Conservation (phyloP, 2,797 vertebrate genomes). For the Arrhamphus sclerolepis region DNA sequence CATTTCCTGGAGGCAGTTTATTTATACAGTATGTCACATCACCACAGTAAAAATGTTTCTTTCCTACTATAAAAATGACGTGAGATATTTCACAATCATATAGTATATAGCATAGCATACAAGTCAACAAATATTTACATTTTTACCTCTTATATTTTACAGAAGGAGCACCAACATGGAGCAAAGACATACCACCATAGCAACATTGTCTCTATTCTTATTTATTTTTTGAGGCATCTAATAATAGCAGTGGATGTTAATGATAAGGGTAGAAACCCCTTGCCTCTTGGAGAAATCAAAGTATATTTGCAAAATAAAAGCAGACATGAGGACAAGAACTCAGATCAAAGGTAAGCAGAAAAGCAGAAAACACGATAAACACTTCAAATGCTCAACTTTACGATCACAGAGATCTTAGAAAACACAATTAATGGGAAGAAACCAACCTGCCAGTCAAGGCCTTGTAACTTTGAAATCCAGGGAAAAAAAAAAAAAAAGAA, state of each 20-base stretch:
- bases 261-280: conserved; percentile 38
- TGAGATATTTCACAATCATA: too few species aligned
- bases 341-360: conserved; percentile 57
- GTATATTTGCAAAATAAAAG: conserved; percentile 64
- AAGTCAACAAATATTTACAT: conserved; percentile 1
- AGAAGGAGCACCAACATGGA: background rate
- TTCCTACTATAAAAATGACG: too few species aligned
- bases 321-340: conserved; percentile 46
- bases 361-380: conserved; percentile 51
- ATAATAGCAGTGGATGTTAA: conserved; percentile 32
- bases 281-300: conserved; percentile 51
- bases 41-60: too few species aligned
- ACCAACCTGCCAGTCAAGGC: conserved; percentile 53
- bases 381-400: conserved; percentile 55
- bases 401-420: conserved; percentile 55
- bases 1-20: too few species aligned
- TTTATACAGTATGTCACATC: too few species aligned
- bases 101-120: too few species aligned
- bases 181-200: conserved; percentile 8
- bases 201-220: conserved; percentile 14
- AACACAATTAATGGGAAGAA: conserved; percentile 64
- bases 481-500: conserved; percentile 10
- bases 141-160: too few species aligned
- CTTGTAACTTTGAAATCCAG: conserved; percentile 39
- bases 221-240: conserved; percentile 34